A percentile compares a stretch with the other conserved stretches of the same genome.
Evolutionary conservation across 1,140 invertebrate genomes (phyloP).

Genomic region (Ctenoplectra terminalis): DNA sequence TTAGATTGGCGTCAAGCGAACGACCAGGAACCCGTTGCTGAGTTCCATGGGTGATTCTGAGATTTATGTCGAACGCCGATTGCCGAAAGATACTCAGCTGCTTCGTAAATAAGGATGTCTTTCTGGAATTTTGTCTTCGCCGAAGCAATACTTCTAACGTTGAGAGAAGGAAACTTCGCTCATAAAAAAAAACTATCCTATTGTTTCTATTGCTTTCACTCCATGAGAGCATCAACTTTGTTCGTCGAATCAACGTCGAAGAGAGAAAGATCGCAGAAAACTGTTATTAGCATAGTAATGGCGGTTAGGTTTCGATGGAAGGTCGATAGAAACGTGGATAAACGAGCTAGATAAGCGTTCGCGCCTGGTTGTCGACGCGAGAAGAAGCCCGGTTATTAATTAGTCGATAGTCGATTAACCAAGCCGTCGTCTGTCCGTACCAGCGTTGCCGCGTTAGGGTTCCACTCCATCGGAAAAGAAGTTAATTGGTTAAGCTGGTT

Average conservation of each 20-base stretch:
- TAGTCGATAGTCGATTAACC: slow-evolving; percentile 63
- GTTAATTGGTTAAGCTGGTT: slow-evolving; percentile 69
- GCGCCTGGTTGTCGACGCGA: slow-evolving; percentile 8
- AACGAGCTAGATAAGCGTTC: slow-evolving; percentile 37
- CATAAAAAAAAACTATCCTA: not conserved
- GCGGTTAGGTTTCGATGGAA: slow-evolving; percentile 48
- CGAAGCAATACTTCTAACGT: not conserved
- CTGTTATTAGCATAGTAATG: slow-evolving; percentile 56
- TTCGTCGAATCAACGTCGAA: not conserved
- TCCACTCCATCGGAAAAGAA: slow-evolving; percentile 62
- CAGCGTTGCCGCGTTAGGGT: slow-evolving; percentile 7
- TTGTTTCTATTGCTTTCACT: not conserved
- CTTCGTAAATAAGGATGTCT: slow-evolving; percentile 9
- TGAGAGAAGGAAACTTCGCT: not conserved
- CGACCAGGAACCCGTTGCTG: slow-evolving; percentile 33
- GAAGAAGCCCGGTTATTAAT: slow-evolving; percentile 54
- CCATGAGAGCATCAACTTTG: not conserved
- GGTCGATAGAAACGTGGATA: slow-evolving; percentile 51
- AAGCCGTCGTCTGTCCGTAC: slow-evolving; percentile 13
- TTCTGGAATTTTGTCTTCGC: not conserved
- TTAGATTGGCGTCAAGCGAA: slow-evolving; percentile 62
- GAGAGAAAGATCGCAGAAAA: not conserved
- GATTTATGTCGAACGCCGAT: slow-evolving; percentile 44
- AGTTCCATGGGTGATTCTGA: slow-evolving; percentile 20
- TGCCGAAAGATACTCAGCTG: slow-evolving; percentile 32